Percentiles rank a stretch among this genome's conserved stretches.
phyloP scores from a whole-genome alignment of 2,797 vertebrate genomes.

The Phoeniculus purpureus region DNA sequence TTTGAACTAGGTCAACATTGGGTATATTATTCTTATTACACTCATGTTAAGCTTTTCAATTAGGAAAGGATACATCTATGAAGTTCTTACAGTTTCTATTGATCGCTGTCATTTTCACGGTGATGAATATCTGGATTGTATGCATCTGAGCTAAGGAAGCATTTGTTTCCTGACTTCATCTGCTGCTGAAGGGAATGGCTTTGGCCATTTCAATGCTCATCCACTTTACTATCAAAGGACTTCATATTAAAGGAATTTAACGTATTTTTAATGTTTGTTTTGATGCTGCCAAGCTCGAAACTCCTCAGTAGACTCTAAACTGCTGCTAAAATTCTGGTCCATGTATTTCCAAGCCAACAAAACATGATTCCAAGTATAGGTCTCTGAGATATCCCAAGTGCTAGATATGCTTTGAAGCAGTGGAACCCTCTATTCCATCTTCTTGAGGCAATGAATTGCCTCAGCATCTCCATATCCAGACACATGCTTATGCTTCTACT shows the following conservation, averaged over 20 bases:
- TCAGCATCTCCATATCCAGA: not conserved
- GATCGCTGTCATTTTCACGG: constrained; percentile 64
- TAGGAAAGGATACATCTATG: constrained; percentile 61
- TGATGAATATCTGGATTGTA: constrained; percentile 61
- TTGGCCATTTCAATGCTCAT: constrained; percentile 3
- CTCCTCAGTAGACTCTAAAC: not conserved
- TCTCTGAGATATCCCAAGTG: not conserved
- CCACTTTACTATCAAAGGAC: constrained; percentile 19
- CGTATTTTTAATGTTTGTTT: not conserved
- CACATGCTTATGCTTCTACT: not conserved
- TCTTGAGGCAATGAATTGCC: not conserved
- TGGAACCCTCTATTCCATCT: not conserved
- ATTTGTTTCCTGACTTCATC: constrained; percentile 32
- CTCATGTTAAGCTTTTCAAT: constrained; percentile 69
- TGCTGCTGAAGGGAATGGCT: constrained; percentile 23
- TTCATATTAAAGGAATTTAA: constrained; percentile 15
- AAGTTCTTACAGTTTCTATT: constrained; percentile 70
- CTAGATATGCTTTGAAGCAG: not conserved
- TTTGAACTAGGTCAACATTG: constrained; percentile 59
- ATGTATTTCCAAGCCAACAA: not conserved
- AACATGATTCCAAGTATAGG: not conserved
- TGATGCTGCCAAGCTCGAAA: not conserved
- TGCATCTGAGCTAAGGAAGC: constrained; percentile 41
- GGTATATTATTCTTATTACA: constrained; percentile 66
- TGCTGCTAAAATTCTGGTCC: not conserved